Conservation (phyloP, 1,140 invertebrate genomes). For the Pseudomyrmex dendroicus region DNA sequence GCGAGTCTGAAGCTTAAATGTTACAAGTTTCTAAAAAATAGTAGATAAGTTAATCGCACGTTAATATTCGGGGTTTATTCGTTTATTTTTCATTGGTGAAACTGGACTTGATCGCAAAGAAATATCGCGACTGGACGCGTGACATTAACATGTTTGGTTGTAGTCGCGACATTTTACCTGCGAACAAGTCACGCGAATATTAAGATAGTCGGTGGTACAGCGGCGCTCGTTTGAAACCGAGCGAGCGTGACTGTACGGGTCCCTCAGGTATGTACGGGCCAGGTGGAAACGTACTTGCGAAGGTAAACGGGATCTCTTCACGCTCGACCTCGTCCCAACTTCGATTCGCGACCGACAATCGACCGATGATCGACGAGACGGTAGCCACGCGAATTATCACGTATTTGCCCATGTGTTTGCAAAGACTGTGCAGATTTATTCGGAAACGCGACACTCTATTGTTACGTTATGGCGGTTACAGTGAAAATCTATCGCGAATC, state of each 20-base stretch:
- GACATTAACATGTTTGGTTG: background rate
- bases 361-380: slow-evolving; percentile 42
- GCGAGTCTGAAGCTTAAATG: background rate
- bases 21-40: background rate
- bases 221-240: slow-evolving; percentile 52
- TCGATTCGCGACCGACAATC: slow-evolving; percentile 55
- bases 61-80: background rate
- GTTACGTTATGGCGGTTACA: background rate
- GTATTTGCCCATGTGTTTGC: slow-evolving; percentile 2
- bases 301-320: slow-evolving; percentile 70
- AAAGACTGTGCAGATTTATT: slow-evolving; percentile 41
- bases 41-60: background rate
- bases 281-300: slow-evolving; percentile 65
- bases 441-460: slow-evolving; percentile 8
- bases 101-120: background rate
- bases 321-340: slow-evolving; percentile 56
- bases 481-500: slow-evolving; percentile 31
- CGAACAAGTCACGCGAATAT: background rate
- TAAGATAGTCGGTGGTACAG: slow-evolving; percentile 26
- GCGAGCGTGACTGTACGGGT: slow-evolving; percentile 57
- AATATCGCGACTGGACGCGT: background rate
- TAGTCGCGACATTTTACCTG: too few species aligned
- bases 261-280: slow-evolving; percentile 43
- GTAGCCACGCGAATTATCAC: slow-evolving; percentile 37
- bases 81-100: slow-evolving; percentile 12